Percentiles rank a stretch among this genome's conserved stretches.
phyloP scores from a whole-genome alignment of 2,888 invertebrate genomes.

The Noctuana brunneofusca region DNA sequence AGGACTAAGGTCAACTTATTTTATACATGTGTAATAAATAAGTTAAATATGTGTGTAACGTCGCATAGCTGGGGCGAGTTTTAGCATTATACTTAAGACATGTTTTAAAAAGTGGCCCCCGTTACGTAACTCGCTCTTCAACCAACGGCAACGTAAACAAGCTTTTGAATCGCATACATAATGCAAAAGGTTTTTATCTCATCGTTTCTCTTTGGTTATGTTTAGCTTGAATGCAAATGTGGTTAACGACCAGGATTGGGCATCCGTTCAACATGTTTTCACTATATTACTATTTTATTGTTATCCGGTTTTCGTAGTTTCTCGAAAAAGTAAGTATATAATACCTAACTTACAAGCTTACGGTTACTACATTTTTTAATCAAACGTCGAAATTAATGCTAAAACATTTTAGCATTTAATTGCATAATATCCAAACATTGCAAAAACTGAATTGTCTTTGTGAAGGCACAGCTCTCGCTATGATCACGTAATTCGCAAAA shows the following conservation, averaged over 20 bases:
- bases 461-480: constrained; percentile 50
- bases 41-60: constrained; percentile 44
- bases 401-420: constrained; percentile 21
- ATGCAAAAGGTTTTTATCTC: constrained; percentile 65
- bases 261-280: not conserved
- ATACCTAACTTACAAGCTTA: not conserved
- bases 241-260: constrained; percentile 44
- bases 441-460: constrained; percentile 49
- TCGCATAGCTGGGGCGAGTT: constrained; percentile 41
- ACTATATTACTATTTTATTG: not conserved
- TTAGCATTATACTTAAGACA: constrained; percentile 48
- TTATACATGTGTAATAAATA: constrained; percentile 19
- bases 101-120: constrained; percentile 52
- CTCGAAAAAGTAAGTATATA: not conserved
- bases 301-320: not conserved
- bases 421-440: constrained; percentile 23
- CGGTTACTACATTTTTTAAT: not conserved
- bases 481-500: constrained; percentile 73
- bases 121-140: constrained; percentile 56
- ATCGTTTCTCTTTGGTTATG: constrained; percentile 50
- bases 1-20: no score
- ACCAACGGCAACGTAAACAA: constrained; percentile 53
- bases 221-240: constrained; percentile 58
- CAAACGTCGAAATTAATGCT: constrained; percentile 38
- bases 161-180: constrained; percentile 57